A percentile compares a stretch with the other conserved stretches of the same genome.
Evolutionary conservation across 2,888 invertebrate genomes (phyloP).

Genomic region (Orthosia incerta): DNA sequence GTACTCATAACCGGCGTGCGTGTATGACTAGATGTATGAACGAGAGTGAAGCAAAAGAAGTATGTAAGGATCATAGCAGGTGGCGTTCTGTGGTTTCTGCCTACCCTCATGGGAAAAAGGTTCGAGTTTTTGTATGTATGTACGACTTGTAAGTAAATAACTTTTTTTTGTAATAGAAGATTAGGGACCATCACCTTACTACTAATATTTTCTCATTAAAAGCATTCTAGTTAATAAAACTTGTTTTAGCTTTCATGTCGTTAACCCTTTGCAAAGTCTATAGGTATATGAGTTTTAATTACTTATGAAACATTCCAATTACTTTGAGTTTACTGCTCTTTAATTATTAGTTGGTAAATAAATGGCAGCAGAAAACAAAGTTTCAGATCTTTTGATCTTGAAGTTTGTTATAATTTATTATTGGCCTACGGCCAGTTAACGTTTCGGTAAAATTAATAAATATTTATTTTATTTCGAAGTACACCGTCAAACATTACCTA

Average conservation of each 20-base stretch:
- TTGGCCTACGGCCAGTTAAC: not conserved
- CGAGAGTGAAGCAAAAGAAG: too few species aligned
- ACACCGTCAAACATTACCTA: not conserved
- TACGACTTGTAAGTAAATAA: not conserved
- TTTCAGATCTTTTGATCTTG: constrained; percentile 6
- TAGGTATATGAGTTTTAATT: constrained; percentile 4
- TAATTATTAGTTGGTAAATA: constrained; percentile 1
- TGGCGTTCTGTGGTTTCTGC: too few species aligned
- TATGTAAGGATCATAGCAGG: too few species aligned
- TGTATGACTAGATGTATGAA: too few species aligned
- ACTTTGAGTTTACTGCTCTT: constrained; percentile 9
- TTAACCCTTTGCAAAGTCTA: not conserved
- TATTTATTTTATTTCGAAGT: not conserved
- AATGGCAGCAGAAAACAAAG: not conserved
- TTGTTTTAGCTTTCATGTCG: not conserved
- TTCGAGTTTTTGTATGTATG: not conserved
- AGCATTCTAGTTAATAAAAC: not conserved
- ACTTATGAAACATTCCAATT: not conserved
- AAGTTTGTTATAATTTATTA: not conserved
- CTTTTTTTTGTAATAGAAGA: not conserved
- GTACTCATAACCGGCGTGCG: too few species aligned
- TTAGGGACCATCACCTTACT: not conserved
- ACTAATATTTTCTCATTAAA: not conserved
- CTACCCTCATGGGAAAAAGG: too few species aligned
- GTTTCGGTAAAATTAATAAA: not conserved